A percentile compares a stretch with the other conserved stretches of the same genome.
These are phyloP conservation scores for Drosophila acutilabella DNA, from an alignment of 2,888 invertebrate species.

Conservation along the genomic window DNA sequence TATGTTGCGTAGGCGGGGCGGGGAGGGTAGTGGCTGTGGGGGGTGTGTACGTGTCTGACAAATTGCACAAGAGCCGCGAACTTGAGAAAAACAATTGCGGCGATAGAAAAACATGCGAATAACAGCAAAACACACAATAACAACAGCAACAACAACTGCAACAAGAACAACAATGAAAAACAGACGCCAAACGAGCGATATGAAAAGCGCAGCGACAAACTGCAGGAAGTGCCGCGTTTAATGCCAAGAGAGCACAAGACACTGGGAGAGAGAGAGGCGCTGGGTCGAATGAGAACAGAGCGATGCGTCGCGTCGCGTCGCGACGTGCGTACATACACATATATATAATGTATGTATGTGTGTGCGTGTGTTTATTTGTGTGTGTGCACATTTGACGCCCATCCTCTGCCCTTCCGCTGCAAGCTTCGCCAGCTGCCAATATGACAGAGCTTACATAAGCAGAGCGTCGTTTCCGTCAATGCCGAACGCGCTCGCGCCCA, in stretches of 20 bases:
- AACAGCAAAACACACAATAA: slow-evolving; percentile 33
- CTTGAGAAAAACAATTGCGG: slow-evolving; percentile 74
- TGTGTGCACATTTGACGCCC: slow-evolving; percentile 51
- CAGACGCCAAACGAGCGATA: slow-evolving; percentile 44
- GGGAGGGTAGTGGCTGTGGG: neutral
- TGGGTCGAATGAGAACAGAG: neutral
- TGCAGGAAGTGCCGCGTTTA: slow-evolving; percentile 52
- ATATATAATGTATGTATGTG: neutral
- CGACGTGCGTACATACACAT: slow-evolving; percentile 56
- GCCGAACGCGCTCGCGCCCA: slow-evolving; percentile 62
- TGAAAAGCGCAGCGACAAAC: slow-evolving; percentile 63
- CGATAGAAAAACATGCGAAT: slow-evolving; percentile 73
- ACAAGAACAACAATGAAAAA: slow-evolving; percentile 26
- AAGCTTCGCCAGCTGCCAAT: slow-evolving; percentile 25
- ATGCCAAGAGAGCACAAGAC: neutral
- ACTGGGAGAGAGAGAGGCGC: neutral
- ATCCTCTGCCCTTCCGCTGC: neutral
- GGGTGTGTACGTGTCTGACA: slow-evolving; percentile 43
- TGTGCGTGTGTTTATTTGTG: too few species aligned
- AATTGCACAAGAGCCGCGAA: slow-evolving; percentile 74
- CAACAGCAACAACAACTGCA: slow-evolving; percentile 18
- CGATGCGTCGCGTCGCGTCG: neutral
- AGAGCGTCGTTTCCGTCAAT: slow-evolving; percentile 71
- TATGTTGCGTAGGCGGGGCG: slow-evolving; percentile 25
- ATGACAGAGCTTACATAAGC: slow-evolving; percentile 66